These are phyloP conservation scores for Diachasma alloeum DNA, from an alignment of 1,140 invertebrate species.

Conservation along the genomic window DNA sequence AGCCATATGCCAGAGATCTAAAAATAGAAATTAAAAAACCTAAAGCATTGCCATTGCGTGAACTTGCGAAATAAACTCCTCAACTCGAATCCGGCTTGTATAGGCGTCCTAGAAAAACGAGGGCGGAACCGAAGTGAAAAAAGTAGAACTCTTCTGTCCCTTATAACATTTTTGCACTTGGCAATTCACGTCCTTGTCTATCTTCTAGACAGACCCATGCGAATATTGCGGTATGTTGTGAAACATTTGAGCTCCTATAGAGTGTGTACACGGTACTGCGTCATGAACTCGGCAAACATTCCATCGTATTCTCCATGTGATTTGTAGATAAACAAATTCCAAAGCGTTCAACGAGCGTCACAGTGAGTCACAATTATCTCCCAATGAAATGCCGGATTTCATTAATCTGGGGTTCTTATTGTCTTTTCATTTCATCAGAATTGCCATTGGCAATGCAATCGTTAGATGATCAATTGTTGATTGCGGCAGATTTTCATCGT, in stretches of 20 bases:
- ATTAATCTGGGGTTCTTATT: not conserved
- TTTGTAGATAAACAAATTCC: not conserved
- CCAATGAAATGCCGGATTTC: not conserved
- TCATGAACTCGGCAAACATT: not conserved
- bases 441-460: no score
- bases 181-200: not conserved
- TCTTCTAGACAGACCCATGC: not conserved
- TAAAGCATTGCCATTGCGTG: constrained; percentile 1
- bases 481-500: not conserved
- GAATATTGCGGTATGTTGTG: constrained; percentile 5
- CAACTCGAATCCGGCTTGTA: constrained; percentile 21
- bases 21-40: not conserved
- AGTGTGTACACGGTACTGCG: not conserved
- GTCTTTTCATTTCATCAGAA: not conserved
- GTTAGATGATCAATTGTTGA: no score
- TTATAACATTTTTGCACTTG: not conserved
- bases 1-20: not conserved
- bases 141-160: not conserved
- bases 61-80: constrained; percentile 21
- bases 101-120: constrained; percentile 24
- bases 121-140: constrained; percentile 24
- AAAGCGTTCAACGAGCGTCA: not conserved
- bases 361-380: not conserved
- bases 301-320: not conserved
- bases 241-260: not conserved